Evolutionary conservation across 2,113 vertebrate genomes (phyloP), one percentile per base, ranked within the genome.

Genomic region (Laticauda colubrina): DNA sequence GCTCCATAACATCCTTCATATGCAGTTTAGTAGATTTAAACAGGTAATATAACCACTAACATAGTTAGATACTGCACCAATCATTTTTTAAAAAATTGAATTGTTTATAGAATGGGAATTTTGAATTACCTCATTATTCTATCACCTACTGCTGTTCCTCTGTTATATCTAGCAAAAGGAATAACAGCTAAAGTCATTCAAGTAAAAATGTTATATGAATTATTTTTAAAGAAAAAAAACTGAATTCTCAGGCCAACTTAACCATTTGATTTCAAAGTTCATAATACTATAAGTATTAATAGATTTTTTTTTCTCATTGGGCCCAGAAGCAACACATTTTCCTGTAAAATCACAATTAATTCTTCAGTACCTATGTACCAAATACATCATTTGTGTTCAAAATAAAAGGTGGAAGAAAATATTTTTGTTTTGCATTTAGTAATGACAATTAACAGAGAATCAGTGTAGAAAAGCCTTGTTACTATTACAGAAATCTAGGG

Each of bases 91-190:
- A 91, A 96, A 97, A 96, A 94, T 94, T 94, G 96, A 88, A 89
- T 81, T 92, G 94, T 93, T 95, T 93, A 95, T 0, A 87, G 86
- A 86, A 91, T 93, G 94, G 93, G 91, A 92, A 97, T 90, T 96
- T 96, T 97, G 93, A 96, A 96, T 99, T 99, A 99, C 99, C 99
- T 99, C 98, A 99, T 99, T 98, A 99, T 99, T 98, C 99, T 99
- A 99, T 99, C 99, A 98, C 98, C 99, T 98, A 99, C 97, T 96
- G 99, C 98, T 97, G 99, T 98, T 98, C 99, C 98, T 99, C 99
- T 98, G 98, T 98, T 98, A 99, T 98, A 98, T 99, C 98, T 99
- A 99, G 97, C 97, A 97, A 97, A 97, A 96, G 97, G 98, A 98
- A 98, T 96, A 98, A 98, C 95, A 97, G 96, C 97, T 97, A 93